Evolutionary conservation across 2,113 vertebrate species (phyloP).

Genomic region (Ictalurus punctatus): DNA sequence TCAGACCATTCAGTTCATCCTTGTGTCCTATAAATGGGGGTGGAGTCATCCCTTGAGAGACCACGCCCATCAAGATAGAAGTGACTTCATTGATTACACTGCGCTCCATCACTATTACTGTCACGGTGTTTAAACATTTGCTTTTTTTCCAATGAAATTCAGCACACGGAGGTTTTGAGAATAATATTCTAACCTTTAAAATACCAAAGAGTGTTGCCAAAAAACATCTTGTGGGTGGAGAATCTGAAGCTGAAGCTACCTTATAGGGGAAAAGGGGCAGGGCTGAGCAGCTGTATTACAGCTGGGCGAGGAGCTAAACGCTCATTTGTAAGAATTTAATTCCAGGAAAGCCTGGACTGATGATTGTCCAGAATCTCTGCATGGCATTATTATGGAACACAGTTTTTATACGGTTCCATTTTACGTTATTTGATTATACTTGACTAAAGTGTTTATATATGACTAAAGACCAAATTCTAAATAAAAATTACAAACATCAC

Average conservation of each 20-base stretch:
- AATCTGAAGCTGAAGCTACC: neutral
- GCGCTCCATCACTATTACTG: neutral
- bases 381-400: neutral
- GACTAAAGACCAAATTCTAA: neutral
- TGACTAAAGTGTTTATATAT: neutral
- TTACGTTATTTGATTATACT: neutral
- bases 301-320: neutral
- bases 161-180: neutral
- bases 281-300: neutral
- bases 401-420: neutral
- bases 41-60: neutral
- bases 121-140: neutral
- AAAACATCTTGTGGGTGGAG: neutral
- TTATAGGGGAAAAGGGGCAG: neutral
- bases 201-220: neutral
- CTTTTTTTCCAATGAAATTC: neutral
- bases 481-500: neutral
- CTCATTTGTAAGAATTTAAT: neutral
- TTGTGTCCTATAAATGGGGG: neutral
- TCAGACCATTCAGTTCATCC: neutral
- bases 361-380: neutral
- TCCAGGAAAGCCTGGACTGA: neutral
- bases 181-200: neutral
- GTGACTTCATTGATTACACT: neutral
- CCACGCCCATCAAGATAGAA: neutral